Evolutionary conservation across 1,140 invertebrate genomes (phyloP).

Genomic region (Heliconius eleuchia): DNA sequence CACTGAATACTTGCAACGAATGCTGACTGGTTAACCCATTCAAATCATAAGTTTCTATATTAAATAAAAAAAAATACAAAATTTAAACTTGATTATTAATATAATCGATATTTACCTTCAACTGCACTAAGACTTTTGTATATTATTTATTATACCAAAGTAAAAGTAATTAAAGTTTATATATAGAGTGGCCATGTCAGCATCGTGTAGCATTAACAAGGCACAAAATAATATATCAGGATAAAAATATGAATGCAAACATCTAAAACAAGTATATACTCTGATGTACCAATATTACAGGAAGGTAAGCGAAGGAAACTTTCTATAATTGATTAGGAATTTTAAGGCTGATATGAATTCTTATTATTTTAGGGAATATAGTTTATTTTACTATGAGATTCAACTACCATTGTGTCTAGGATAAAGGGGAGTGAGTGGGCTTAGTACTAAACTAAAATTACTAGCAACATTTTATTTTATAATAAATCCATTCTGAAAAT

Average conservation of each 20-base stretch:
- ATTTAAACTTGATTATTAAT: background rate
- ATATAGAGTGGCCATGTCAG: conserved; percentile 28
- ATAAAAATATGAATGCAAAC: conserved; percentile 52
- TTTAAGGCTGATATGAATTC: conserved; percentile 52
- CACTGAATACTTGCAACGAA: conserved; percentile 49
- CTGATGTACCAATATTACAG: conserved; percentile 53
- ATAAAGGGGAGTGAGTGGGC: conserved; percentile 36
- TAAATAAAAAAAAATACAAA: conserved; percentile 4
- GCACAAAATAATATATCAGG: conserved; percentile 72
- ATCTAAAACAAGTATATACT: conserved; percentile 57
- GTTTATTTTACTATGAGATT: conserved; percentile 37
- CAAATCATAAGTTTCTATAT: background rate
- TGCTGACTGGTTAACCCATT: conserved; percentile 10
- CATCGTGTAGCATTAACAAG: conserved; percentile 60
- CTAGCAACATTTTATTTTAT: conserved; percentile 26
- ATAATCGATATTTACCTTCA: background rate
- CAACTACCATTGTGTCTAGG: conserved; percentile 32
- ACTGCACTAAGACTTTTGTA: background rate
- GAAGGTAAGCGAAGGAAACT: conserved; percentile 50
- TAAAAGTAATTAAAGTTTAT: background rate
- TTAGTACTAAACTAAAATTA: conserved; percentile 35
- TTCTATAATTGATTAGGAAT: conserved; percentile 51
- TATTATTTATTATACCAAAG: background rate
- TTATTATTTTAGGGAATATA: conserved; percentile 32
- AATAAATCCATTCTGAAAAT: background rate